Percentiles rank a stretch among this genome's conserved stretches.
These are phyloP conservation scores for Pangasius macronema DNA, from an alignment of 2,797 vertebrate genomes.

Conservation along the genomic window DNA sequence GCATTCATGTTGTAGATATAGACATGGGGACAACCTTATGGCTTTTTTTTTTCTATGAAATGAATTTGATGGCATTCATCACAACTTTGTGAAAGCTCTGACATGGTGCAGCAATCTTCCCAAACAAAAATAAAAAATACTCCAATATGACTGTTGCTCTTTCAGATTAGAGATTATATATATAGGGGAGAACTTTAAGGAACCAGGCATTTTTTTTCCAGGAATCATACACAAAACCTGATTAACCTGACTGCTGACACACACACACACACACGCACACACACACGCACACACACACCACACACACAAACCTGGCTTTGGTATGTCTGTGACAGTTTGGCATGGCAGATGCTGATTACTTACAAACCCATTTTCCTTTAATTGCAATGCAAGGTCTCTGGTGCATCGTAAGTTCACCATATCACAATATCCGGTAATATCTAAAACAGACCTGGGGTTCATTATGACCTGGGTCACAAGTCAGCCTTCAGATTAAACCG, in stretches of 20 bases:
- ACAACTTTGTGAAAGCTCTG: background rate
- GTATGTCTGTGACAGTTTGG: background rate
- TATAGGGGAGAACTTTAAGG: background rate
- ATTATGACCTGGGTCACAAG: background rate
- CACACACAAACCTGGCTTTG: background rate
- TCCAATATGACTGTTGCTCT: background rate
- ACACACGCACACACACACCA: background rate
- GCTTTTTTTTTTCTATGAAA: background rate
- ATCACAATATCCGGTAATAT: background rate
- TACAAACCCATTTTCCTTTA: background rate
- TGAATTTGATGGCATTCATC: background rate
- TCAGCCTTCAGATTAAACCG: constrained; percentile 8
- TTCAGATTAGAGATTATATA: background rate
- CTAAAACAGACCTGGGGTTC: background rate
- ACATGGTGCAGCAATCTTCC: background rate
- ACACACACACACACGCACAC: background rate
- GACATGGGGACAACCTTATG: background rate
- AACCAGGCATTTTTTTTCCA: background rate
- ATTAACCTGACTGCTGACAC: background rate
- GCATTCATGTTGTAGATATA: background rate
- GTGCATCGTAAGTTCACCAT: background rate
- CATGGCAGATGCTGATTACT: background rate
- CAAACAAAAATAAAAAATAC: too few species aligned
- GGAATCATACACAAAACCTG: background rate
- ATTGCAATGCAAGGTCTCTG: background rate